Evolutionary conservation across 2,888 invertebrate species (phyloP), one percentile per base, ranked within the genome.

Genomic region (Chromoteleia sp.): DNA sequence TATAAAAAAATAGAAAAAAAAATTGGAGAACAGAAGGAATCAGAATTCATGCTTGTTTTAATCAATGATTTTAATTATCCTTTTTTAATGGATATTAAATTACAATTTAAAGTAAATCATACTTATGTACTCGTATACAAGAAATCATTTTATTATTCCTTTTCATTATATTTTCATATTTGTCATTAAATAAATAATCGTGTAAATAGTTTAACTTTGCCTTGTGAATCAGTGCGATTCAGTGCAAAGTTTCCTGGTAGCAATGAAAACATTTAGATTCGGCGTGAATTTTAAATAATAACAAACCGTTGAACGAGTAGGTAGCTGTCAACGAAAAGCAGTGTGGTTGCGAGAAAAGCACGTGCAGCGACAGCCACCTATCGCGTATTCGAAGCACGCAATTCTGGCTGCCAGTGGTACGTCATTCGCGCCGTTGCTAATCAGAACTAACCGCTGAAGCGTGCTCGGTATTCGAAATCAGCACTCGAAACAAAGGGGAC

Each of bases 371-470:
- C 59, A 73, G 58, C 36, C 54, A 73, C 75, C 67, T 43, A 75
- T 89, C 73, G 82, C 73, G 88, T 87, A 91, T 91, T 91, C 91
- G 84, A 85, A 87, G 86, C 91, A 91, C 91, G 91, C 85, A 87
- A 86, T 87, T 87, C 86, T 86, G 84, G 86, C 85, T 85, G 88
- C 86, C 89, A 91, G 90, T 90, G 91, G 90, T 91, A 91, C 91
- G 90, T 91, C 91, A 90, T 90, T 90, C 91, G 91, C 86, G 87
- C 89, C 85, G 88, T 86, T 89, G 91, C 91, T 91, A 91, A 91
- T 91, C 91, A 91, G 91, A 91, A 91, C 91, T 91, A 91, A 91
- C 91, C 89, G 91, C 87, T 87, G 87, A 86, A 86, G 88, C 91
- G 91, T 91, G 91, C 89, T 85, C 81, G 71, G 91, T 88, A 88